These are phyloP conservation scores for Dromococcyx pavoninus DNA, from an alignment of 2,797 vertebrate genomes.

Conservation along the genomic window DNA sequence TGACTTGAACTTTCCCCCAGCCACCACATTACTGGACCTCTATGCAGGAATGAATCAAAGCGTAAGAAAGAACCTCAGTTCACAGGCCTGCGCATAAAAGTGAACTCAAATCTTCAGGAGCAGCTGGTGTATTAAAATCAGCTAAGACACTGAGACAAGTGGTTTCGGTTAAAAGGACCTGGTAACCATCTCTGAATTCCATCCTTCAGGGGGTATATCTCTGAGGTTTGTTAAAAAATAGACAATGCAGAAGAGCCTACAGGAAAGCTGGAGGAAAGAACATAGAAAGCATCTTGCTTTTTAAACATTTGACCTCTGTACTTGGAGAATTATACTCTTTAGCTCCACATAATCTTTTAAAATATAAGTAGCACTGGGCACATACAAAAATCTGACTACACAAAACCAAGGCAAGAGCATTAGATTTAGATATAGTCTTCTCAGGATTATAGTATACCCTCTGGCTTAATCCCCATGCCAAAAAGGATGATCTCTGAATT, in stretches of 20 bases:
- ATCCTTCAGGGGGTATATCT: neutral
- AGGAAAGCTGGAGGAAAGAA: neutral
- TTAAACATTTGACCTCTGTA: neutral
- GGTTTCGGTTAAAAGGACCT: neutral
- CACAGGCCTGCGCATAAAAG: neutral
- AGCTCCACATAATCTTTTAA: neutral
- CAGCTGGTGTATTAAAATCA: neutral
- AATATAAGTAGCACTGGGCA: neutral
- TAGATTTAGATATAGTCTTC: neutral
- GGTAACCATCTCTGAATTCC: neutral
- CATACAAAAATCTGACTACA: neutral
- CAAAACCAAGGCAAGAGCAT: neutral
- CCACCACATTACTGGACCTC: neutral
- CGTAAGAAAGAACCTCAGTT: neutral
- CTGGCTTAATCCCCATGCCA: constrained; percentile 6
- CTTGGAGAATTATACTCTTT: neutral
- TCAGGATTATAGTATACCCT: neutral
- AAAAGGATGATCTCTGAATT: constrained; percentile 8
- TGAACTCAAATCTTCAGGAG: neutral
- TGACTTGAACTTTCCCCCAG: neutral
- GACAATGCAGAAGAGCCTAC: neutral
- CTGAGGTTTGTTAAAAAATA: neutral
- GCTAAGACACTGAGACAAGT: neutral
- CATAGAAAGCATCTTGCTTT: neutral
- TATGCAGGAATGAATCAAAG: neutral